Percentiles rank a stretch among this genome's conserved stretches.
These are phyloP conservation scores for Chamaetylas fuelleborni DNA, from an alignment of 2,113 vertebrate genomes.

Conservation along the genomic window DNA sequence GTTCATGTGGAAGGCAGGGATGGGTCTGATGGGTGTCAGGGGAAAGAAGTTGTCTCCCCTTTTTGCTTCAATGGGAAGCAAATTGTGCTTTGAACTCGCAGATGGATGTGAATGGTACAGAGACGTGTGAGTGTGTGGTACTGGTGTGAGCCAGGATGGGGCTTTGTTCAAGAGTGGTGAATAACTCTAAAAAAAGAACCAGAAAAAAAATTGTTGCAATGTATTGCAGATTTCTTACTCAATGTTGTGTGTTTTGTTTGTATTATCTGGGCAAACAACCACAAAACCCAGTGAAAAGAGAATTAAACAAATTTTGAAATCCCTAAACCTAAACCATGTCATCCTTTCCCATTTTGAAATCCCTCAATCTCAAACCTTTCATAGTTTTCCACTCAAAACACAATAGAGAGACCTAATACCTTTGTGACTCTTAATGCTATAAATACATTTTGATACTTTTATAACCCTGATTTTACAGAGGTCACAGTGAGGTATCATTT, in stretches of 20 bases:
- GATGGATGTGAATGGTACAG: not conserved
- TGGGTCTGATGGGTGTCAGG: not conserved
- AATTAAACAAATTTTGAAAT: not conserved
- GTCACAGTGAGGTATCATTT: not conserved
- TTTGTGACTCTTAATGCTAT: not conserved
- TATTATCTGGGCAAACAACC: not conserved
- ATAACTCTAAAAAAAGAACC: not conserved
- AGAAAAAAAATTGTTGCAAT: not conserved
- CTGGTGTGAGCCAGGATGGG: not conserved
- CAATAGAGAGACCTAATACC: not conserved
- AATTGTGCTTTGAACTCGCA: not conserved
- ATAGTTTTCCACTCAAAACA: not conserved
- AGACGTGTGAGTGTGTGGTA: not conserved
- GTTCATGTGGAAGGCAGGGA: not conserved
- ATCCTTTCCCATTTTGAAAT: not conserved
- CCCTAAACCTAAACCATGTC: not conserved
- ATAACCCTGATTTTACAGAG: not conserved
- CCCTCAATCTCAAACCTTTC: not conserved
- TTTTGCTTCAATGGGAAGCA: not conserved
- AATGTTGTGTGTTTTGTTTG: not conserved
- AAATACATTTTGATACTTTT: not conserved
- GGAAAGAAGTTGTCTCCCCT: not conserved
- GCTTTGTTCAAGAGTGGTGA: not conserved
- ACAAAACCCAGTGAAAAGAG: not conserved
- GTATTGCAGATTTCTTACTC: not conserved